Base-by-base conservation (phyloP, 2,797 vertebrate genomes). In the Anabacerthia variegaticeps region DNA sequence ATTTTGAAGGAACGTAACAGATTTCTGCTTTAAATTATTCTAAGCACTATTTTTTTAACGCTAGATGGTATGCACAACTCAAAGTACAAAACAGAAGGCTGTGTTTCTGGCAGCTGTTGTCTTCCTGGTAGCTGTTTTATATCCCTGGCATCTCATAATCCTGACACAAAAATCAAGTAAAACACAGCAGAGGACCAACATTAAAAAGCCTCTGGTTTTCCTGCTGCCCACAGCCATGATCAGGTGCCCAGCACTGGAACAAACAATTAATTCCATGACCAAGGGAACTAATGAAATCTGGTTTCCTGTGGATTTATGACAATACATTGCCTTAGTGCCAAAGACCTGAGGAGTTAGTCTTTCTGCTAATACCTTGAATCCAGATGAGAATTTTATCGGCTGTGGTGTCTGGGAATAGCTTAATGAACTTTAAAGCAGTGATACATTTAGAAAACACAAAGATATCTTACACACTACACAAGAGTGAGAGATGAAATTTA, bases 21-120 rank as follows among this genome's bases (percentile, higher is more conserved):
- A 96, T 94, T 96, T 93, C 89, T 95, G 95, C 63, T 94, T 92
- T 94, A 95, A 95, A 96, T 96, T 94, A 96, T 95, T 93, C 96
- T 76, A 86, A 94, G 87, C 76, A 56, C 59, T 90, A 48, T 77
- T 94, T 94, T 94, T 95, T 91, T 36, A 94, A 92, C 85, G 90
- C 88, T 90, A 78, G 73, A 27, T 2, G 20, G 90, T 92, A 86
- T 9, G 9, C 79, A 54, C n/a, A 36, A 63, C 66, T 94, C 89
- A 30, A 86, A 96, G 85, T 79, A 92, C 68, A 90, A 94, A 96
- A 61, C 89, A 96, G 88, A 95, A 95, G 91, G 89, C 93, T 63
- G 43, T 73, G 85, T 51, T 96, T 93, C 89, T 95, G 88, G 85
- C 85, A 95, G 94, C 83, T 94, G 74, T 88, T 97, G 48, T 93